These are phyloP conservation scores for Sialis lutaria DNA, from an alignment of 2,888 invertebrate species.

Conservation along the genomic window DNA sequence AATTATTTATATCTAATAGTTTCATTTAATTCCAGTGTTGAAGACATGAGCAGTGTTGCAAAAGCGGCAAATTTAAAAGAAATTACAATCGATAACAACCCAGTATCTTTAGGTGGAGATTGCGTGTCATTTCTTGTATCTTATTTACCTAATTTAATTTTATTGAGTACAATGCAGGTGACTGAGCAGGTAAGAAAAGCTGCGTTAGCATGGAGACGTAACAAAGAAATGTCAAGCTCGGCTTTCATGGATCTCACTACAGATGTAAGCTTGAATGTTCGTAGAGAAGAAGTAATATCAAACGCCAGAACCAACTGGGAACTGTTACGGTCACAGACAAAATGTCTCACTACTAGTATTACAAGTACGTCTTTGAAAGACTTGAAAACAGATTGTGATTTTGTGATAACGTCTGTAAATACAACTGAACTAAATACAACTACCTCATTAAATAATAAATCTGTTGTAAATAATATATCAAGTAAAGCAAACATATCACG, in stretches of 20 bases:
- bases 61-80: conserved; percentile 63
- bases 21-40: conserved; percentile 38
- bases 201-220: conserved; percentile 63
- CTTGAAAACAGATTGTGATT: conserved; percentile 23
- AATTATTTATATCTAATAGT: not conserved
- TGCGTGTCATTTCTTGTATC: conserved; percentile 69
- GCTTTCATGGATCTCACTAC: conserved; percentile 44
- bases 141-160: conserved; percentile 53
- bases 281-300: conserved; percentile 68
- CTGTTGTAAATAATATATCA: conserved; percentile 19
- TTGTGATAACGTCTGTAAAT: conserved; percentile 22
- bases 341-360: conserved; percentile 28
- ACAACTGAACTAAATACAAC: conserved; percentile 15
- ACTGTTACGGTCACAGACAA: conserved; percentile 50
- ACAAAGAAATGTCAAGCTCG: conserved; percentile 55
- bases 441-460: conserved; percentile 11
- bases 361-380: conserved; percentile 17
- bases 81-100: conserved; percentile 75
- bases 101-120: conserved; percentile 62
- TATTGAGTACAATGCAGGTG: conserved; percentile 61
- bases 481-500: conserved; percentile 34
- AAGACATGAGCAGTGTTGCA: conserved; percentile 69
- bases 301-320: conserved; percentile 83
- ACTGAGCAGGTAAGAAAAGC: conserved; percentile 62
- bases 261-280: conserved; percentile 36